Evolutionary conservation across 2,888 invertebrate genomes (phyloP), one percentile per base, ranked within the genome.

Genomic region (Drosophila meridionalis): DNA sequence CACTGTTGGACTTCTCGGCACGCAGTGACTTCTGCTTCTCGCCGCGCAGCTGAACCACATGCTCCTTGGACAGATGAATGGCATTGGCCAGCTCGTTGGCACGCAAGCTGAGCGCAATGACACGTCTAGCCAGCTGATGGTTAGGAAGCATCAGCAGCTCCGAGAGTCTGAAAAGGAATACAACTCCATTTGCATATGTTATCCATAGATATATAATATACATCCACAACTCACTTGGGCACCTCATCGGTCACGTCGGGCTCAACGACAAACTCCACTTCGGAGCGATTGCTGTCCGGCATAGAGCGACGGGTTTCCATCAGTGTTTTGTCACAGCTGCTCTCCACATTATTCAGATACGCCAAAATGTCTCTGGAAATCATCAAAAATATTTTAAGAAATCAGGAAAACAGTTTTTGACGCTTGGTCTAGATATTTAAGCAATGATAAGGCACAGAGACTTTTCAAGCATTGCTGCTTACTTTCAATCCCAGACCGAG

Each of bases 11-110:
- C 69, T 93, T 92, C 89, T 93, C 93, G 62, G 92, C 68, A 47
- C 94, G 71, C 67, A 92, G 69, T 77, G 92, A 67, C 91, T 93
- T 92, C 90, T 94, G 84, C 69, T 92, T 90, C 81, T 94, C 87
- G 74, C 82, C 86, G 79, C 94, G 87, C 80, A 93, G 74, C 80
- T 93, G 92, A n/a, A 87, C 62, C 0, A 93, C 82, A 73, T 93
- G 92, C 73, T 93, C 93, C 75, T 93, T 93, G 66, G 93, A 92
- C 38, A 93, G 73, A 30, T 93, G 92, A 28, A 93, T 91, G 36
- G 93, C 93, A 80, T 93, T 93, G 63, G 93, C 92, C 67, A 93
- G 75, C 79, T 93, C 93, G 76, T 93, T 93, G 60, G 93, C 92
- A 5, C 93, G 91, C 57, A 93, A 77, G 64, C 92, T 93, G 6